Evolutionary conservation across 2,797 vertebrate genomes (phyloP), one percentile per base, ranked within the genome.

Genomic region (Anguilla marmorata): DNA sequence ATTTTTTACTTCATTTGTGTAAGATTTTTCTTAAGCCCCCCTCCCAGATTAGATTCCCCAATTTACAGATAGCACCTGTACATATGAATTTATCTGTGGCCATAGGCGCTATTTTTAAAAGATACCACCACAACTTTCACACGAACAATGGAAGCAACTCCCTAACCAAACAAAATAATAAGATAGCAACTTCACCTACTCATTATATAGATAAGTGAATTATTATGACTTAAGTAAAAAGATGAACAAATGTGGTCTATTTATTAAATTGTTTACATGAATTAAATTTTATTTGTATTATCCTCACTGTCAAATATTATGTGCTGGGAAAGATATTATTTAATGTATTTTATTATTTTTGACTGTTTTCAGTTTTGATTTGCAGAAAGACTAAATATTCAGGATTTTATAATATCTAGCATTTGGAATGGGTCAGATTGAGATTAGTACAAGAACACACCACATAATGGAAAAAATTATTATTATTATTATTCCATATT

Each of bases 391-490:
- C 30, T 74, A 76, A 90, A 91, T 88, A 84, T 89, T 88, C 87
- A 89, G 90, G 91, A 89, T 90, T 92, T 74, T 93, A 94, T 85
- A 48, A 89, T 91, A 66, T 91, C 2, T 87, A 91, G 87, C 76
- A 92, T 94, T 92, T 91, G 88, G 88, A 90, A 88, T 89, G 90
- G 90, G 87, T 33, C 87, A 85, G 90, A 89, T 93, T 88, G 74
- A 41, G 12, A 76, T 37, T 33, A 30, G 24, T 69, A 27, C 27
- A 72, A 72, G 69, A 72, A 72, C 9, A 72, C 74, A 41, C 33
- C 33, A 41, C 14, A n/a, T 69, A 7, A 69, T 27, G n/a, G 33
- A 27, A 2, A 72, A 72, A 11, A 52, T 11, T 52, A 52, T 52
- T 52, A 52, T 52, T 76, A 76, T 76, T 76, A 76, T 76, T 76